Percentiles rank a stretch among this genome's conserved stretches.
These are phyloP conservation scores for Mythimna lalbum DNA, from an alignment of 2,888 invertebrate genomes.

Conservation along the genomic window DNA sequence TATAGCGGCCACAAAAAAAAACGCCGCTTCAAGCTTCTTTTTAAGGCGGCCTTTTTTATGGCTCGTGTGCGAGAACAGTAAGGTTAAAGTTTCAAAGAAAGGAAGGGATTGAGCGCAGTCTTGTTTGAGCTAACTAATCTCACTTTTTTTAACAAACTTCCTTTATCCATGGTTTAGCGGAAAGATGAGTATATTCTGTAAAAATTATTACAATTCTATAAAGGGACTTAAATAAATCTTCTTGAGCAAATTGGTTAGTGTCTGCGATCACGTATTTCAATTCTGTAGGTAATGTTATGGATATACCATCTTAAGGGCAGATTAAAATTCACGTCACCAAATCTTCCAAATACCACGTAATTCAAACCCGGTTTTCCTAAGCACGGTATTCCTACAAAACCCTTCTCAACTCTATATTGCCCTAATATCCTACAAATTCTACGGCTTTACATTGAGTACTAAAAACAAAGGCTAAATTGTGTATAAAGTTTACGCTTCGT, in stretches of 20 bases:
- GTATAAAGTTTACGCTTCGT: conserved; percentile 46
- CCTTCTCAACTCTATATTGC: conserved; percentile 52
- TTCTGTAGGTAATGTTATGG: not conserved
- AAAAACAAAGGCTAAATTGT: conserved; percentile 58
- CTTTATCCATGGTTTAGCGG: not conserved
- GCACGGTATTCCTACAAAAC: conserved; percentile 34
- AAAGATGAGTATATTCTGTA: not conserved
- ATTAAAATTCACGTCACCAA: conserved; percentile 38
- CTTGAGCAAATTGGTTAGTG: not conserved
- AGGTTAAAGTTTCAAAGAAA: conserved; percentile 52
- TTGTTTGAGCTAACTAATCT: conserved; percentile 31
- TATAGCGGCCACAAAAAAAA: too few species aligned
- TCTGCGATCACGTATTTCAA: conserved; percentile 10
- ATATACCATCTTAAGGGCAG: conserved; percentile 5
- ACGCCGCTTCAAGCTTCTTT: too few species aligned
- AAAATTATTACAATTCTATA: not conserved
- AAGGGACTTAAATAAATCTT: not conserved
- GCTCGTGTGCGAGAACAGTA: too few species aligned
- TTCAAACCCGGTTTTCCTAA: conserved; percentile 36
- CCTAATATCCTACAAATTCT: conserved; percentile 56
- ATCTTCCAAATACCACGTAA: conserved; percentile 40
- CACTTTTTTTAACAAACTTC: conserved; percentile 39
- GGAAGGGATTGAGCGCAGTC: conserved; percentile 30
- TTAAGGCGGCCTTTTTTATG: too few species aligned
- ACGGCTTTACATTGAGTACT: conserved; percentile 45